Percentiles rank a stretch among this genome's conserved stretches.
phyloP scores from a whole-genome alignment of 92 coral and sea anemone genomes.

The Metridium senile region DNA sequence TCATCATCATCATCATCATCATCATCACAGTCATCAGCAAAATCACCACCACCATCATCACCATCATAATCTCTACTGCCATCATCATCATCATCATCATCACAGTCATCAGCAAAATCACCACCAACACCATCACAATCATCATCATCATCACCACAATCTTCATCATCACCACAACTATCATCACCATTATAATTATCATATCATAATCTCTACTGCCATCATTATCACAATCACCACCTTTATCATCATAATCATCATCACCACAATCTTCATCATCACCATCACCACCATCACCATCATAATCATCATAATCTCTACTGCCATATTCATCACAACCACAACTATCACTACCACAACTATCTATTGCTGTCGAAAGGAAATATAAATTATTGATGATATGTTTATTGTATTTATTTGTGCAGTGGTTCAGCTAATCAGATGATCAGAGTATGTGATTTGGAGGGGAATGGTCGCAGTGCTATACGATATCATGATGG shows the following conservation, averaged over 20 bases:
- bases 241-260: neutral
- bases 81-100: neutral
- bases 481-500: constrained; percentile 91
- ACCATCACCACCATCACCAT: neutral
- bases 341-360: no score
- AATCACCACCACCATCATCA: neutral
- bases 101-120: constrained; percentile 3
- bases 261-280: neutral
- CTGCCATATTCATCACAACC: neutral
- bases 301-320: neutral
- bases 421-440: constrained; percentile 92
- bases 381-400: no score
- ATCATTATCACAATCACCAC: neutral
- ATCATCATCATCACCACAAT: constrained; percentile 6
- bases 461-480: constrained; percentile 81
- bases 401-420: neutral
- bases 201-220: neutral
- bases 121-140: neutral
- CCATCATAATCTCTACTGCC: neutral
- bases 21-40: neutral
- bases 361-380: no score
- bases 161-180: neutral
- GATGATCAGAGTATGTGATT: constrained; percentile 75
- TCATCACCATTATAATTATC: neutral
- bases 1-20: neutral